Conservation (phyloP, 2,113 vertebrate species). For the Eudyptes chrysolophus region DNA sequence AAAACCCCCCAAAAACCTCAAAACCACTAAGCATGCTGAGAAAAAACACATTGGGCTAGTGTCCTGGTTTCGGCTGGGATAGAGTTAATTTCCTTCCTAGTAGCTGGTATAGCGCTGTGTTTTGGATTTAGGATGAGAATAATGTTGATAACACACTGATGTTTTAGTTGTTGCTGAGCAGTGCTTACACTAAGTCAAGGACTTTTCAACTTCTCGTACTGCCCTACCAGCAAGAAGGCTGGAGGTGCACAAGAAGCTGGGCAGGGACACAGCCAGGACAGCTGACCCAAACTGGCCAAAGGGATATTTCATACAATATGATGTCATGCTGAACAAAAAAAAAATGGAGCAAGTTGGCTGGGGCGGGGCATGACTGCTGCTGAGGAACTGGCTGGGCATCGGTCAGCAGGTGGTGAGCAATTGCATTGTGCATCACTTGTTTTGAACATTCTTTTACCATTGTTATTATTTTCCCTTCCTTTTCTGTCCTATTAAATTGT, state of each 20-base stretch:
- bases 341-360: background rate
- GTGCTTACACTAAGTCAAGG: background rate
- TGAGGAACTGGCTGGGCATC: background rate
- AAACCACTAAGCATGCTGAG: background rate
- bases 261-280: background rate
- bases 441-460: background rate
- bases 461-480: background rate
- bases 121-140: background rate
- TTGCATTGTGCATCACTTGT: background rate
- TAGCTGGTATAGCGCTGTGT: background rate
- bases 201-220: background rate
- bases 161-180: background rate
- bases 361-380: background rate
- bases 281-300: background rate
- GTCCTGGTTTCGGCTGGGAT: background rate
- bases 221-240: background rate
- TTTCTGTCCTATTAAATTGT: background rate
- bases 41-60: background rate
- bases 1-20: rapidly evolving
- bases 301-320: background rate
- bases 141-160: background rate
- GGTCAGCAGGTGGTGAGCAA: background rate
- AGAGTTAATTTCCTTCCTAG: background rate
- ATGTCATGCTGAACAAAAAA: background rate
- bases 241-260: background rate